phyloP scores from a whole-genome alignment of 2,797 vertebrate genomes.

The Loris lydekkerianus region DNA sequence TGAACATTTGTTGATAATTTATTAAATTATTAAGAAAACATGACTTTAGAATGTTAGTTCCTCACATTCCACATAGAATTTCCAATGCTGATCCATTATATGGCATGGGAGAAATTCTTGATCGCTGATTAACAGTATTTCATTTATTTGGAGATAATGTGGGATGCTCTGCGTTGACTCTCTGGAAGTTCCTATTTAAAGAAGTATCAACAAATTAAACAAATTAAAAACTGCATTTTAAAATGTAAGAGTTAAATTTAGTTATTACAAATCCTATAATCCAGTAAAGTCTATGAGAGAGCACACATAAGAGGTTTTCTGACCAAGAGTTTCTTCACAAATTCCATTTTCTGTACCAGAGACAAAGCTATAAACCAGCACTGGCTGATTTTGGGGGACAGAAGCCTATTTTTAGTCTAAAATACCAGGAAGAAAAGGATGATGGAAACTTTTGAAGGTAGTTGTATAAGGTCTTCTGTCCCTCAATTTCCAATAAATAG shows the following conservation, averaged over 20 bases:
- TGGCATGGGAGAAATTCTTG: constrained; percentile 91
- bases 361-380: constrained; percentile 27
- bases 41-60: constrained; percentile 85
- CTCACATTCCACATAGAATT: constrained; percentile 86
- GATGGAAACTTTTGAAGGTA: not conserved
- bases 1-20: not conserved
- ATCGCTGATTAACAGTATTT: constrained; percentile 87
- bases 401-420: not conserved
- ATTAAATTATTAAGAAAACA: constrained; percentile 19
- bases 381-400: not conserved
- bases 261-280: constrained; percentile 36
- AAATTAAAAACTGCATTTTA: constrained; percentile 26
- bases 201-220: constrained; percentile 63
- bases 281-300: not conserved
- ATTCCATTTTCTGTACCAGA: not conserved
- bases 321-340: not conserved
- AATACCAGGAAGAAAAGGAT: constrained; percentile 1
- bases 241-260: constrained; percentile 51
- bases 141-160: constrained; percentile 88
- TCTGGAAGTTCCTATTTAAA: constrained; percentile 84
- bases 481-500: not conserved
- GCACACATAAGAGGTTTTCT: not conserved
- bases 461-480: not conserved
- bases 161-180: constrained; percentile 69
- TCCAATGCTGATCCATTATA: constrained; percentile 92